A percentile compares a stretch with the other conserved stretches of the same genome.
Evolutionary conservation across 30 jellyfish, hydroid and myxozoan species (phyloP).

Genomic region (Euphysa ruthae): DNA sequence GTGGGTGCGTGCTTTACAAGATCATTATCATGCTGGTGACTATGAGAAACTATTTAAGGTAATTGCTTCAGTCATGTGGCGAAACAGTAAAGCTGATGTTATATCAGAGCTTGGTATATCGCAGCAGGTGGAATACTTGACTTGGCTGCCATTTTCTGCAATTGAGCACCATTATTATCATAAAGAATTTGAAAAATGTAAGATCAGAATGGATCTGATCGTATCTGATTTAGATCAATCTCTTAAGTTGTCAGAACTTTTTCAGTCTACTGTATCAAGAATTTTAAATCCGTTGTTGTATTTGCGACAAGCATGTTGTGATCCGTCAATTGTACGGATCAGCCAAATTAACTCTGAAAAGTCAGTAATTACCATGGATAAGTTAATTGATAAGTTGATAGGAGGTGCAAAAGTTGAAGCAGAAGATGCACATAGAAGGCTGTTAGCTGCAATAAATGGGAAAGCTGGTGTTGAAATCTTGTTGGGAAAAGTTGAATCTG

Average conservation of each 20-base stretch:
- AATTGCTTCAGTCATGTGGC: slow-evolving; percentile 71
- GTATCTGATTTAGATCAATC: background rate
- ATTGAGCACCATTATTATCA: slow-evolving; percentile 69
- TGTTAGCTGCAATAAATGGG: slow-evolving; percentile 66
- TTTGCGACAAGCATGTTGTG: slow-evolving; percentile 85
- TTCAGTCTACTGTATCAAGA: background rate
- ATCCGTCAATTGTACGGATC: slow-evolving; percentile 77
- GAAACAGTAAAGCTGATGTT: slow-evolving; percentile 66
- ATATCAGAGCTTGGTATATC: slow-evolving; percentile 61
- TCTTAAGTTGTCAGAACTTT: slow-evolving; percentile 1
- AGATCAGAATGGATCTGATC: background rate
- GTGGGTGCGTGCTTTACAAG: slow-evolving; percentile 63
- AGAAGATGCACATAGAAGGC: slow-evolving; percentile 72
- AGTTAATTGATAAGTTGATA: slow-evolving; percentile 43
- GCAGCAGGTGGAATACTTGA: slow-evolving; percentile 41
- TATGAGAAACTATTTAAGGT: slow-evolving; percentile 50
- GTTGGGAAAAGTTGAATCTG: slow-evolving; percentile 17
- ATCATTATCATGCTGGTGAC: slow-evolving; percentile 56
- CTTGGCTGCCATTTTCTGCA: slow-evolving; percentile 50
- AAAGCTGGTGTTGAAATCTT: slow-evolving; percentile 48
- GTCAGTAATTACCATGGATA: slow-evolving; percentile 72
- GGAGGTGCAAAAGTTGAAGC: slow-evolving; percentile 61
- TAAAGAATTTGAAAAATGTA: slow-evolving; percentile 43
- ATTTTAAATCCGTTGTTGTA: slow-evolving; percentile 58
- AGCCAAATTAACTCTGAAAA: slow-evolving; percentile 35